Evolutionary conservation across 2,797 vertebrate genomes (phyloP).

Genomic region (Phoxinus dragarum): DNA sequence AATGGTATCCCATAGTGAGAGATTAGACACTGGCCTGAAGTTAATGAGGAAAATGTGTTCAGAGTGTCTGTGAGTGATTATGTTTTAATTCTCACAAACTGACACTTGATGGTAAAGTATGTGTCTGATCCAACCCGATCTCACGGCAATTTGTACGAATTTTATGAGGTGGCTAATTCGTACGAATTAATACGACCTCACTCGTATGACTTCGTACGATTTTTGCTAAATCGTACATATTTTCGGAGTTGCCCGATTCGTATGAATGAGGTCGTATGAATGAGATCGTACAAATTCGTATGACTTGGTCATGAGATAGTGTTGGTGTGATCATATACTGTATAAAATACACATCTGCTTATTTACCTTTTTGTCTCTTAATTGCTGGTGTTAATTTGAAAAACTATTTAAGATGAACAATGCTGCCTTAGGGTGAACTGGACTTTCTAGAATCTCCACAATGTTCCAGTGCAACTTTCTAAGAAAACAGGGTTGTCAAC

Average conservation of each 20-base stretch:
- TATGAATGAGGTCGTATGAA: too few relatives aligned
- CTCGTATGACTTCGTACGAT: too few relatives aligned
- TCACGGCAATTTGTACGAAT: too few relatives aligned
- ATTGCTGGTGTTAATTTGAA: background rate
- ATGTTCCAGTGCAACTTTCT: background rate
- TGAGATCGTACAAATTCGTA: too few relatives aligned
- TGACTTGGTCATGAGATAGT: too few relatives aligned
- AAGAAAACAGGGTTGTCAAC: background rate
- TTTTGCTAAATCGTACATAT: too few relatives aligned
- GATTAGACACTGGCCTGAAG: background rate
- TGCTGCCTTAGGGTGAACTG: background rate
- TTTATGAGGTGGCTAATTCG: too few relatives aligned
- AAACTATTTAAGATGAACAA: background rate
- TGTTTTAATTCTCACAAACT: background rate
- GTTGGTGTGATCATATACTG: background rate
- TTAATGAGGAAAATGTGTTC: conserved; percentile 41
- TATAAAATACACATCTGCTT: background rate
- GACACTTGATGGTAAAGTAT: background rate
- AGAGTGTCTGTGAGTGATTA: conserved; percentile 13
- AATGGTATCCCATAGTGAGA: background rate
- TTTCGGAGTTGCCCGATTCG: too few relatives aligned
- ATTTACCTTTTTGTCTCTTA: background rate
- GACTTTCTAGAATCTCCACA: background rate
- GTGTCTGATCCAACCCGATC: background rate
- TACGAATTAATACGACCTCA: too few relatives aligned